Evolutionary conservation across 2,113 vertebrate species (phyloP).

Genomic region (Pyrgilauda ruficollis): DNA sequence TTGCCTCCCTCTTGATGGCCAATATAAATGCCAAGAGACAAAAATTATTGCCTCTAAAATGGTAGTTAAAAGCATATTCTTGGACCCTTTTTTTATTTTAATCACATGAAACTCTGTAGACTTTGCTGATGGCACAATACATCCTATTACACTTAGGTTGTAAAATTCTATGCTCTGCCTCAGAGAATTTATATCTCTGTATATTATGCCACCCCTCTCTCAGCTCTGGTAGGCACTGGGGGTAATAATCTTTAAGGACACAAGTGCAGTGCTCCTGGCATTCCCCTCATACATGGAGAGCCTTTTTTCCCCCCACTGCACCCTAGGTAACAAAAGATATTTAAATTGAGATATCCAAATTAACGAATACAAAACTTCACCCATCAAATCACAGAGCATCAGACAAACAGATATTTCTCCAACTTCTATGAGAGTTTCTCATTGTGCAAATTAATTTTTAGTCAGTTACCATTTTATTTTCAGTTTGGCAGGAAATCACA

Average conservation of each 20-base stretch:
- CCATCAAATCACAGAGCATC: neutral
- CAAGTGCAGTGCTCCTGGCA: slow-evolving; percentile 30
- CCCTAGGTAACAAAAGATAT: neutral
- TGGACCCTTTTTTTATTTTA: slow-evolving; percentile 71
- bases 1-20: slow-evolving; percentile 56
- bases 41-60: slow-evolving; percentile 73
- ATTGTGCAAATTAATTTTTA: slow-evolving; percentile 15
- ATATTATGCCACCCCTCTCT: slow-evolving; percentile 64
- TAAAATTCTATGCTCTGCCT: slow-evolving; percentile 76
- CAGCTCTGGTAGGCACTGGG: slow-evolving; percentile 47
- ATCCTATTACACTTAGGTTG: slow-evolving; percentile 73
- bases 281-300: neutral
- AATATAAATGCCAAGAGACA: slow-evolving; percentile 73
- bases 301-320: neutral
- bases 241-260: slow-evolving; percentile 73
- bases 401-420: neutral
- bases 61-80: slow-evolving; percentile 75
- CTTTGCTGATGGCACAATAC: slow-evolving; percentile 75
- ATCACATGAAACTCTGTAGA: slow-evolving; percentile 72
- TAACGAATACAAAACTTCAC: neutral
- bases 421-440: slow-evolving; percentile 1
- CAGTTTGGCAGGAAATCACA: slow-evolving; percentile 37
- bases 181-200: slow-evolving; percentile 73
- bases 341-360: slow-evolving; percentile 23
- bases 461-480: slow-evolving; percentile 16